Conservation (phyloP, 1,140 invertebrate genomes). For the Cherax destructor region DNA sequence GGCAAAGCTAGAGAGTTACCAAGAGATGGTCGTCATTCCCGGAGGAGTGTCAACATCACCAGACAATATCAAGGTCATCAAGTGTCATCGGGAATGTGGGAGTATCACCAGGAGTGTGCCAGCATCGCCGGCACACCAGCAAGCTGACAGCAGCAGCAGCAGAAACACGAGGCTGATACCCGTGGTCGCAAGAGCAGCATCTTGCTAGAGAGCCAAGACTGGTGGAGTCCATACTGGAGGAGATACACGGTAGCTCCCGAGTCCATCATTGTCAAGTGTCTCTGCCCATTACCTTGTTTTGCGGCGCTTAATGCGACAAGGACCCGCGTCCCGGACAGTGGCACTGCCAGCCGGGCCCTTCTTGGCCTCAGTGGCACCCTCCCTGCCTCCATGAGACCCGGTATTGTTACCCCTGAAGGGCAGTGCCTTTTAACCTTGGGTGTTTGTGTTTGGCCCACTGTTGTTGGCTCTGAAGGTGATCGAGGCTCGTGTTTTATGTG, state of each 20-base stretch:
- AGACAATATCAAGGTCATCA: too few relatives aligned
- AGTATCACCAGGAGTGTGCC: not conserved
- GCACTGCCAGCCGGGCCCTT: constrained; percentile 26
- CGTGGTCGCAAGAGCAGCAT: not conserved
- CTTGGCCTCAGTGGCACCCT: constrained; percentile 35
- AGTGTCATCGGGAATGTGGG: too few relatives aligned
- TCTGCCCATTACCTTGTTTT: constrained; percentile 57
- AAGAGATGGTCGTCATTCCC: too few relatives aligned
- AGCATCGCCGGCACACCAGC: not conserved
- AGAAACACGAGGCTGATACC: not conserved
- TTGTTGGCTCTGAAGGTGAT: not conserved
- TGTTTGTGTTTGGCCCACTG: constrained; percentile 7
- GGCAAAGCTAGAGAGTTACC: too few relatives aligned
- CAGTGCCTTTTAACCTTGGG: not conserved
- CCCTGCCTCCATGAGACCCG: constrained; percentile 24
- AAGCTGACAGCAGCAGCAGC: not conserved
- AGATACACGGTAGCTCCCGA: constrained; percentile 46
- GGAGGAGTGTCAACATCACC: too few relatives aligned
- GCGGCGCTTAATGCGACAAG: constrained; percentile 54
- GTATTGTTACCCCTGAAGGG: constrained; percentile 37
- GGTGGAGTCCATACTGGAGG: not conserved
- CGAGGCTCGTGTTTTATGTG: not conserved
- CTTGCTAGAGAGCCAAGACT: constrained; percentile 11
- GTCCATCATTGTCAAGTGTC: constrained; percentile 60
- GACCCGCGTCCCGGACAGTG: constrained; percentile 23